Percentiles rank a stretch among this genome's conserved stretches.
These are phyloP conservation scores for Anolis apletophallus DNA, from an alignment of 2,797 vertebrate species.

Conservation along the genomic window DNA sequence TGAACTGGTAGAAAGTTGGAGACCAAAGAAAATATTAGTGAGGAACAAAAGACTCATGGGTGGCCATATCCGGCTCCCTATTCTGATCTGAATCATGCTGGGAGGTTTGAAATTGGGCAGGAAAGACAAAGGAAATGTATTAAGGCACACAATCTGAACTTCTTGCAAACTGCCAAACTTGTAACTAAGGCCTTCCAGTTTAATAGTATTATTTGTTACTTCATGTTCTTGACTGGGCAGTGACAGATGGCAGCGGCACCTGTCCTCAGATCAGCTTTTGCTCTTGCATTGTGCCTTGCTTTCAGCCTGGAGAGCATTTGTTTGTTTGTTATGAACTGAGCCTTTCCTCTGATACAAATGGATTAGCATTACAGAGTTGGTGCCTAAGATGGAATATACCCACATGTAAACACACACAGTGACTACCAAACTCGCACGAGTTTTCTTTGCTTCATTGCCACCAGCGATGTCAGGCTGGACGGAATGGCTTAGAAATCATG, in stretches of 20 bases:
- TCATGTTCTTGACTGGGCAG: background rate
- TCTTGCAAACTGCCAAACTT: background rate
- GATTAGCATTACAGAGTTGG: background rate
- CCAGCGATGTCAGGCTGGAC: background rate
- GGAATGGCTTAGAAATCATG: constrained; percentile 31
- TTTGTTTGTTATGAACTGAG: background rate
- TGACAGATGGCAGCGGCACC: constrained; percentile 13
- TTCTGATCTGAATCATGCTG: background rate
- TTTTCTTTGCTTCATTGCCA: background rate
- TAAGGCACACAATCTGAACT: background rate
- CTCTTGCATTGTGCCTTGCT: background rate
- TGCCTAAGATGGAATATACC: background rate
- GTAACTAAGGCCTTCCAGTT: background rate
- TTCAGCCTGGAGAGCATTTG: background rate
- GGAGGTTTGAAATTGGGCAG: background rate
- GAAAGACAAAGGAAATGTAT: background rate
- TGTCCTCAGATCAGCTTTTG: background rate
- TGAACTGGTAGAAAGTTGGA: no score
- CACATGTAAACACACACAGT: background rate
- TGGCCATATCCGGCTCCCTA: background rate
- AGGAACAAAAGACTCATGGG: no score
- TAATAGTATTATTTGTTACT: background rate
- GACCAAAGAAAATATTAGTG: no score
- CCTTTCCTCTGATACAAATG: background rate
- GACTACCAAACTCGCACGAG: background rate